Evolutionary conservation across 2,113 vertebrate genomes (phyloP), one percentile per base, ranked within the genome.

Genomic region (Chamaetylas fuelleborni): DNA sequence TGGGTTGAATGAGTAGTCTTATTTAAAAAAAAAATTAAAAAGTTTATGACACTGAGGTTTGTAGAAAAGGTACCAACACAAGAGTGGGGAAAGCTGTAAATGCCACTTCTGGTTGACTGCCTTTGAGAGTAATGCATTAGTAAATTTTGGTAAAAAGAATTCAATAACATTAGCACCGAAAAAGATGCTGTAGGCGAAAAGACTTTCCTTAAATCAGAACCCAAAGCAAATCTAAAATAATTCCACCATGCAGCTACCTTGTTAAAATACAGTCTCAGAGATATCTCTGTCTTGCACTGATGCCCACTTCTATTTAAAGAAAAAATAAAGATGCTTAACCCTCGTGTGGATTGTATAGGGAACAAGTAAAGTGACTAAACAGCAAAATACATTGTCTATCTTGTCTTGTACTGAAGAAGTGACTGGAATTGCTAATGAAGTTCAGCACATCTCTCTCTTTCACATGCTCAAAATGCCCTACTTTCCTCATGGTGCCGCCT

Each of bases 391-490:
- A 90, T 71, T 92, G 88, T 81, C 92, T 96, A 18, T 53, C 69
- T 62, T 83, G 33, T 48, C 92, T 95, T 50, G 70, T 84, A 79
- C 31, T 53, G 23, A 56, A 57, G 36, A 72, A 88, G 72, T 87
- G 82, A 89, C 73, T 81, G 24, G 85, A 95, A 93, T 97, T 54
- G 45, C 38, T 95, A 92, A 96, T 82, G 80, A 93, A 89, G 69
- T 54, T 86, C 54, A 82, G 71, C 77, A 85, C 88, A 95, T 80
- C 95, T 94, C 90, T 85, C 65, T 69, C 72, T 91, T 81, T 81
- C 76, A 72, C 50, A 56, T 72, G 67, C 80, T 93, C 80, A 81
- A 48, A 90, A 78, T 61, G 92, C 34, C 86, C 92, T 93, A 94
- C 82, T 96, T 96, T 95, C 40, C 48, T 96, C 66, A 38, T 45